These are phyloP conservation scores for Asbolus verrucosus DNA, from an alignment of 1,140 invertebrate species.

Conservation along the genomic window DNA sequence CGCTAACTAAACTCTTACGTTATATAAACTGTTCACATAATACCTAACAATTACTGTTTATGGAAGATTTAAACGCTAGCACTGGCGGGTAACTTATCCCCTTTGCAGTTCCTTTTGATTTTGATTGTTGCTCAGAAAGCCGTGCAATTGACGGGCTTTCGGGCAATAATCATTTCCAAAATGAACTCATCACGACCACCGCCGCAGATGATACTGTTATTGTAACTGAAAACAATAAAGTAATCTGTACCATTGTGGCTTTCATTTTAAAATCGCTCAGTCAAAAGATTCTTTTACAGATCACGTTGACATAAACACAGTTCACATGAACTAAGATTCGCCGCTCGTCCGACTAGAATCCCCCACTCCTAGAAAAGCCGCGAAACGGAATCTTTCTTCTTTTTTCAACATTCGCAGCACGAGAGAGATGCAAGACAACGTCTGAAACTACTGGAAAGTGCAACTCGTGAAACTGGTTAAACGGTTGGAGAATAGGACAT, in stretches of 20 bases:
- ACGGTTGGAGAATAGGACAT: too few species aligned
- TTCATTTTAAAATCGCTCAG: too few species aligned
- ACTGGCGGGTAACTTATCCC: constrained; percentile 1
- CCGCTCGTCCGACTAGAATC: too few species aligned
- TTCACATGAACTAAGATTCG: too few species aligned
- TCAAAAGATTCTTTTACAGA: too few species aligned
- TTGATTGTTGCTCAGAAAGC: constrained; percentile 64
- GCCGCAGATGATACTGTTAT: not conserved
- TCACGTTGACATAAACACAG: too few species aligned
- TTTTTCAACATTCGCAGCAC: too few species aligned
- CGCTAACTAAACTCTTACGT: not conserved
- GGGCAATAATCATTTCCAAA: constrained; percentile 61
- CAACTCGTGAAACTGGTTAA: too few species aligned
- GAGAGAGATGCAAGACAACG: too few species aligned
- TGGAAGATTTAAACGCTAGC: constrained; percentile 29
- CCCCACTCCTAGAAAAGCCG: too few species aligned
- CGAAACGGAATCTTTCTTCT: too few species aligned
- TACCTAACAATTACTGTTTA: not conserved
- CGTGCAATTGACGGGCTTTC: constrained; percentile 59
- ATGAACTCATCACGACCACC: constrained; percentile 36
- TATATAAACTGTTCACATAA: not conserved
- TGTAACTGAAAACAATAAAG: not conserved
- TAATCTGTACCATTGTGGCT: not conserved
- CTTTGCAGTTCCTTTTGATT: constrained; percentile 55
- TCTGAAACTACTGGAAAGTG: too few species aligned